phyloP scores from a whole-genome alignment of 2,797 vertebrate species.

The Erpetoichthys calabaricus region DNA sequence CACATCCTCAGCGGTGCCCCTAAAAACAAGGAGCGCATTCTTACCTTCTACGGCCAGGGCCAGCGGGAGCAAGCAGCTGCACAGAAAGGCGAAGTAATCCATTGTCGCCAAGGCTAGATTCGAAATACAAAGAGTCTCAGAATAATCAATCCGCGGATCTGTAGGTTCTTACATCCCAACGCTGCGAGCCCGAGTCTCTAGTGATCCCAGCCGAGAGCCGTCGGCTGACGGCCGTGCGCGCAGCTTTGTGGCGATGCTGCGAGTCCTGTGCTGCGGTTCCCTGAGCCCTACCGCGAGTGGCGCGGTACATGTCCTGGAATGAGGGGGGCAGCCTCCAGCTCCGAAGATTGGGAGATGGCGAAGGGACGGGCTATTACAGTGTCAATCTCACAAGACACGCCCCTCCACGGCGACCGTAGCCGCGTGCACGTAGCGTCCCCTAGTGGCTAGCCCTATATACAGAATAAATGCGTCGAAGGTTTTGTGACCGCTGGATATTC shows the following conservation, averaged over 20 bases:
- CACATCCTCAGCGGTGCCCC: not conserved
- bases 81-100: conserved; percentile 66
- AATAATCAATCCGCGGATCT: no score
- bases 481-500: no score
- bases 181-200: no score
- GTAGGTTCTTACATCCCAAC: no score
- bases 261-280: conserved; percentile 5
- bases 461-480: no score
- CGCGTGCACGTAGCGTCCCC: no score
- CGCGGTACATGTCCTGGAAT: conserved; percentile 49
- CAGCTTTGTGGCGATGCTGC: conserved; percentile 27
- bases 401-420: conserved; percentile 13
- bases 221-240: conserved; percentile 42
- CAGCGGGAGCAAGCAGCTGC: conserved; percentile 50
- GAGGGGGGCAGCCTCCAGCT: conserved; percentile 29
- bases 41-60: conserved; percentile 60
- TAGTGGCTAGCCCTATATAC: no score
- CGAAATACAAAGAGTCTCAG: no score
- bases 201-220: conserved; percentile 20
- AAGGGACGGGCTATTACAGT: conserved; percentile 27
- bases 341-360: conserved; percentile 25
- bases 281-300: not conserved
- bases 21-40: conserved; percentile 13
- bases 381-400: conserved; percentile 22
- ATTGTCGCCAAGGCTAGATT: conserved; percentile 37